Conservation (phyloP, 2,113 vertebrate species). For the Ciconia stormi region DNA sequence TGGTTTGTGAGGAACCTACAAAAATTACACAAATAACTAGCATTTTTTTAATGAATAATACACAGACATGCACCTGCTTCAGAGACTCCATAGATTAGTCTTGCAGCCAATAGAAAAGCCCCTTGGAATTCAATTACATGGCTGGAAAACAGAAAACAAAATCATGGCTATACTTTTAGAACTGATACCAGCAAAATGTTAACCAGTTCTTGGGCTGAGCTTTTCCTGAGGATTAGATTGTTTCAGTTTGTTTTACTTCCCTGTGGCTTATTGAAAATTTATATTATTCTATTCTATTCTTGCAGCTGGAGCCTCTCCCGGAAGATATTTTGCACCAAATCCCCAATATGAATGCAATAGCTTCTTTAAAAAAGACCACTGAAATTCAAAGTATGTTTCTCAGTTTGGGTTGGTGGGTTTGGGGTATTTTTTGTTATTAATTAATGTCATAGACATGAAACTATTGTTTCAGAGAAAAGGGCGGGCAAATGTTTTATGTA, state of each 20-base stretch:
- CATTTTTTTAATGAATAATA: constrained; percentile 76
- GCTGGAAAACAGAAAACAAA: constrained; percentile 70
- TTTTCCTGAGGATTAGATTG: constrained; percentile 55
- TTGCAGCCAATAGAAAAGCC: constrained; percentile 75
- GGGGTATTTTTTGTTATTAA: neutral
- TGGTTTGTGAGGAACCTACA: constrained; percentile 68
- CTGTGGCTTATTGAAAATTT: constrained; percentile 54
- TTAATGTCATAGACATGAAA: neutral
- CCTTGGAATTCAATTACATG: constrained; percentile 78
- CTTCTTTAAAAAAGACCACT: constrained; percentile 79
- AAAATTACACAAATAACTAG: constrained; percentile 77
- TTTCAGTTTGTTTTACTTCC: constrained; percentile 59
- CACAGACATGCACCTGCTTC: constrained; percentile 78
- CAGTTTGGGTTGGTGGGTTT: neutral
- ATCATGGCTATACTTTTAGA: constrained; percentile 50
- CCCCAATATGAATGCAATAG: constrained; percentile 77
- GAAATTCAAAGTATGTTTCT: constrained; percentile 82
- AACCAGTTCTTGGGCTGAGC: constrained; percentile 46
- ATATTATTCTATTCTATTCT: constrained; percentile 63
- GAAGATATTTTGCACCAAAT: constrained; percentile 76
- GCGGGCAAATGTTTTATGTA: neutral
- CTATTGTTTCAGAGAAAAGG: neutral
- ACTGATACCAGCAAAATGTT: constrained; percentile 54
- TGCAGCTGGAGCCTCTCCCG: constrained; percentile 79
- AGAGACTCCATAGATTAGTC: constrained; percentile 74